Evolutionary conservation across 2,113 vertebrate genomes (phyloP), one percentile per base, ranked within the genome.

Genomic region (Bufo gargarizans): DNA sequence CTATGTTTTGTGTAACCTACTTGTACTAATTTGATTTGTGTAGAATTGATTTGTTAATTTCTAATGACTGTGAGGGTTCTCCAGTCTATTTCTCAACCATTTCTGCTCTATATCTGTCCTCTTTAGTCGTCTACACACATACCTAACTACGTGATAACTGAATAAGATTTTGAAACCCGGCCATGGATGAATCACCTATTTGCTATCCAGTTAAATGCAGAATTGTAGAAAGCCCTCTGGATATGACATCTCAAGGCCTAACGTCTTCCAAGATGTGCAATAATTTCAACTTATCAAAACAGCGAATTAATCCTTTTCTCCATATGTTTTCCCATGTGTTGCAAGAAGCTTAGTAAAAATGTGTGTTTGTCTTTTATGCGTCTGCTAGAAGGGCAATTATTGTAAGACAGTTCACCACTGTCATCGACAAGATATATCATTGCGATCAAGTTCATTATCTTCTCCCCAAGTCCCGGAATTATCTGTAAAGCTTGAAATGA

Each of bases 361-460:
- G 8, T 82, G 61, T 76, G 69, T 61, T 67, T 47, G 77, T 47
- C n/a, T 84, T 69, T 6, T 55, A 33, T 53, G 47, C 19, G 82
- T 67, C 61, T 83, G 81, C 61, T 22, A 67, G 81, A 83, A 67
- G 17, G 81, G 81, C 49, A 65, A 83, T 83, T 83, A 53, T 87
- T 87, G 50, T 19, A 83, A 82, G 50, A 22, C 69, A 63, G 22
- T 43, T 45, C 47, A 47, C 59, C 45, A 65, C 49, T 84, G 72
- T 84, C 87, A 69, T n/a, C 0, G 17, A 84, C 59, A 89, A 84
- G 59, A 89, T 89, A 13, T 78, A 83, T 84, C 72, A 71, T 47
- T 77, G 59, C 59, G 82, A 84, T 77, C 72, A 67, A 77, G 81
- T 78, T 89, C 87, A 89, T 89, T 89, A 84, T 77, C 81, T 58